Conservation (phyloP, 92 coral and sea anemone species). For the Muricea muricata region DNA sequence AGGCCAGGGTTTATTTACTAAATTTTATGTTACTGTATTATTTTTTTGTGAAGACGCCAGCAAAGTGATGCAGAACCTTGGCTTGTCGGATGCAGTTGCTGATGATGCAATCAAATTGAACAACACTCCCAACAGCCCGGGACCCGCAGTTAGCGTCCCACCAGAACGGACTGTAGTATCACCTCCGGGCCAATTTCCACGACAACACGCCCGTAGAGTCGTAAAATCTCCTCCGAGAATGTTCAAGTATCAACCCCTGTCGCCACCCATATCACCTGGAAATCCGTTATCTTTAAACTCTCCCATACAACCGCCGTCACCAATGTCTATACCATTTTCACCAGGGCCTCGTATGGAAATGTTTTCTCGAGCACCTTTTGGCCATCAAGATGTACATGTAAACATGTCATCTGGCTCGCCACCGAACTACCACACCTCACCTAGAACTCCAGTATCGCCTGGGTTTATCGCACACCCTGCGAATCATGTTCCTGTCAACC, state of each 20-base stretch:
- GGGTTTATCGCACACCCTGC: background rate
- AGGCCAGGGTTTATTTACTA: too few relatives aligned
- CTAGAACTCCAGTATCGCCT: background rate
- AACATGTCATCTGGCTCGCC: background rate
- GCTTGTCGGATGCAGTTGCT: background rate
- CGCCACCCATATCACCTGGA: conserved; percentile 11
- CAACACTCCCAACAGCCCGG: background rate
- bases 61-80: background rate
- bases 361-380: background rate
- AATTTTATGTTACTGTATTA: background rate
- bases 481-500: background rate
- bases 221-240: background rate
- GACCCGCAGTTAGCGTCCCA: background rate
- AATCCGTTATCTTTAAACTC: background rate
- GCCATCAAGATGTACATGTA: background rate
- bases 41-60: background rate
- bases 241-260: background rate
- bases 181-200: background rate
- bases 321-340: background rate
- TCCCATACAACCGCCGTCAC: background rate
- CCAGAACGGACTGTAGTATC: background rate
- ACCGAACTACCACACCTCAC: background rate
- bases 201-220: background rate
- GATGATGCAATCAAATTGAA: background rate
- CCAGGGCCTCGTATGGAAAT: background rate